A percentile compares a stretch with the other conserved stretches of the same genome.
These are phyloP conservation scores for Tympanoctomys barrerae DNA, from an alignment of 2,797 vertebrate species.

Conservation along the genomic window DNA sequence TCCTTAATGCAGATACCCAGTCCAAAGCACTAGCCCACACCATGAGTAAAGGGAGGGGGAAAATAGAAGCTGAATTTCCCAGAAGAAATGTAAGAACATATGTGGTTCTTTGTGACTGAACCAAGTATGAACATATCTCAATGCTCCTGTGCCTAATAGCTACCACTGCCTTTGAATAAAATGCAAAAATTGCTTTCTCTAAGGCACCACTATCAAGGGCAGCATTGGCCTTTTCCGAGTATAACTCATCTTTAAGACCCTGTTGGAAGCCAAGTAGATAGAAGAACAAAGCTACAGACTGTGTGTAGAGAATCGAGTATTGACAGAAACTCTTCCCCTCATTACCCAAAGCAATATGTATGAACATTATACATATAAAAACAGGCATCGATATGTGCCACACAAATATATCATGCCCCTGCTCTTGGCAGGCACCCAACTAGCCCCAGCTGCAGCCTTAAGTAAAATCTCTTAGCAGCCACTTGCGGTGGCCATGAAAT, in stretches of 20 bases:
- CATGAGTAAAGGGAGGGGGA: background rate
- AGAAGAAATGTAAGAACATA: background rate
- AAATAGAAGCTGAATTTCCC: background rate
- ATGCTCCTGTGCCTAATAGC: background rate
- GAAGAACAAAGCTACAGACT: constrained; percentile 36
- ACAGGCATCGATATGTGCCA: constrained; percentile 63
- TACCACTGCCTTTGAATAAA: background rate
- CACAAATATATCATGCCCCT: constrained; percentile 63
- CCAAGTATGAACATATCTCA: background rate
- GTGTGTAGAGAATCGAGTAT: background rate
- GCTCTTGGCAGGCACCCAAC: constrained; percentile 65
- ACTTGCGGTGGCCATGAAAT: constrained; percentile 75
- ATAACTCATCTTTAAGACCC: constrained; percentile 2
- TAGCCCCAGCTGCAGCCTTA: constrained; percentile 82
- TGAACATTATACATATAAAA: constrained; percentile 66
- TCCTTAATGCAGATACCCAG: background rate
- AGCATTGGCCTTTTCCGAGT: background rate
- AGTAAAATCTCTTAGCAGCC: constrained; percentile 72
- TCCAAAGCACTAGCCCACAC: background rate
- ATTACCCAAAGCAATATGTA: constrained; percentile 40
- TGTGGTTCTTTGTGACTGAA: background rate
- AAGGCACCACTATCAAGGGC: background rate
- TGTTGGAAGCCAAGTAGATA: constrained; percentile 44
- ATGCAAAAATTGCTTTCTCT: background rate
- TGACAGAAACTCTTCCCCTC: constrained; percentile 4